A percentile compares a stretch with the other conserved stretches of the same genome.
Conservation (phyloP, 2,113 vertebrate genomes). For the Chauna torquata region DNA sequence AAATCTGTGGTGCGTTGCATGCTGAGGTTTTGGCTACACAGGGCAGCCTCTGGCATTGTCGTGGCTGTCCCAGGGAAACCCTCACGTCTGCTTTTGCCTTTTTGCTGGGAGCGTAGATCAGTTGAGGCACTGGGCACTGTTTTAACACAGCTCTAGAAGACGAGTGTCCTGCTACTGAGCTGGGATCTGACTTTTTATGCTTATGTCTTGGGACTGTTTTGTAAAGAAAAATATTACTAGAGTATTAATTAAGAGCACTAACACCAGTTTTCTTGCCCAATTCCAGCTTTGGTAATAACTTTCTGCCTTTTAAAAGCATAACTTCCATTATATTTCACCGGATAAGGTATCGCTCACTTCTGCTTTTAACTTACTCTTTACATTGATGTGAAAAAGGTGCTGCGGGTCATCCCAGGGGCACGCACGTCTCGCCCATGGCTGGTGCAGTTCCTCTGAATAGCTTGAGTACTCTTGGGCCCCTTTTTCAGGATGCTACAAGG, state of each 20-base stretch:
- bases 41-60: background rate
- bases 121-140: background rate
- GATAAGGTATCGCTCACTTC: background rate
- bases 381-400: accelerated
- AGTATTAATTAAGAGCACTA: background rate
- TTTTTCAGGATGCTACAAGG: background rate
- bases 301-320: background rate
- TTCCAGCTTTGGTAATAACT: background rate
- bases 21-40: background rate
- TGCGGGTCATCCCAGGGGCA: background rate
- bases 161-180: background rate
- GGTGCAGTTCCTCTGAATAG: background rate
- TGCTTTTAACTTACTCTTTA: background rate
- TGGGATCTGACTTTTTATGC: background rate
- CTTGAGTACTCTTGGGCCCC: background rate
- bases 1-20: background rate
- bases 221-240: background rate
- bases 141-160: background rate
- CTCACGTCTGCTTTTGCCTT: background rate
- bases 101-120: background rate
- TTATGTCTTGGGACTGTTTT: background rate
- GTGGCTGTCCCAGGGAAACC: background rate
- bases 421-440: background rate
- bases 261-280: background rate
- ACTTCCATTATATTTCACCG: background rate